Evolutionary conservation across 2,797 vertebrate genomes (phyloP).

Genomic region (Chiropotes sagulatus): DNA sequence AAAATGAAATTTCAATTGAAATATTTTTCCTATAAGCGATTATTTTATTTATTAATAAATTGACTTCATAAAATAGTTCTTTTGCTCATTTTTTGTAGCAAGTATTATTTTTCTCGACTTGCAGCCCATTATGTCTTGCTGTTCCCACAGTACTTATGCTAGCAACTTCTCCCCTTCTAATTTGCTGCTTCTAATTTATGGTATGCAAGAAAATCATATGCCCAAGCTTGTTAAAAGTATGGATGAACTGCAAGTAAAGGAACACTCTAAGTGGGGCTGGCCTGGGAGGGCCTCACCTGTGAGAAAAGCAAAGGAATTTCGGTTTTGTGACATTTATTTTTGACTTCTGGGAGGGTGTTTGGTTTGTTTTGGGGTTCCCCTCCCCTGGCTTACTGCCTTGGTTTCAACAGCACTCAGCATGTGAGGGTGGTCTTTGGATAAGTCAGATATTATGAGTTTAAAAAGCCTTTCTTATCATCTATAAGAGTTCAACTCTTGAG

Average conservation of each 20-base stretch:
- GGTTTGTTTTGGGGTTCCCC: background rate
- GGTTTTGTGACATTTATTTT: background rate
- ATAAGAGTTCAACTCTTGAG: background rate
- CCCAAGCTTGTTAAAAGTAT: background rate
- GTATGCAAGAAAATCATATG: background rate
- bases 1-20: background rate
- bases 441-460: background rate
- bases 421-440: background rate
- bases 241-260: background rate
- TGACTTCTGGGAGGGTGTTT: background rate
- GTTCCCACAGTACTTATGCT: background rate
- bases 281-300: background rate
- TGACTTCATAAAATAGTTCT: background rate
- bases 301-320: background rate
- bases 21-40: background rate
- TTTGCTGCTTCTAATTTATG: conserved; percentile 45
- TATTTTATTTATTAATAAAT: conserved; percentile 32
- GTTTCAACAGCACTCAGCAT: background rate
- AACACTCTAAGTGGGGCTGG: background rate
- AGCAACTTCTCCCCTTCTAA: conserved; percentile 19
- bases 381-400: background rate
- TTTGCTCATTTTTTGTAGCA: background rate
- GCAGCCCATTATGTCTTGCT: background rate
- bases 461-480: background rate
- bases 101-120: conserved; percentile 32